Percentiles rank a stretch among this genome's conserved stretches.
These are phyloP conservation scores for Glaucopsyche alexis DNA, from an alignment of 2,888 invertebrate genomes.

Conservation along the genomic window DNA sequence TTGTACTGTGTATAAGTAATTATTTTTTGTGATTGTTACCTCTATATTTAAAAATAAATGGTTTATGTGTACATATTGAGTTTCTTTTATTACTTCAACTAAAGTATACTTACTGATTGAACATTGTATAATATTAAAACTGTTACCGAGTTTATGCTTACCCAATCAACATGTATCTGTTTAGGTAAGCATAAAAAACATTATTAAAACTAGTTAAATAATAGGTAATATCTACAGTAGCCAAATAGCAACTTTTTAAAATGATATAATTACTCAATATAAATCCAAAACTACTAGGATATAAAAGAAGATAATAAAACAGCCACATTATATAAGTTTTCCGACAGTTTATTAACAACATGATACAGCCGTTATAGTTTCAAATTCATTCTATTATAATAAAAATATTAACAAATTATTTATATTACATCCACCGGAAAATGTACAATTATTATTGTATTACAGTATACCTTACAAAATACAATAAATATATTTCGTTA, in stretches of 20 bases:
- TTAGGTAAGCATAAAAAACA: no score
- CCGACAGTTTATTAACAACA: constrained; percentile 74
- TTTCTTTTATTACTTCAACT: not conserved
- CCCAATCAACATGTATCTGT: no score
- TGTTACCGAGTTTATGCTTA: no score
- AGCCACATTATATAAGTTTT: not conserved
- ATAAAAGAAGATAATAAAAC: not conserved
- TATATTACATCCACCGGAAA: constrained; percentile 79
- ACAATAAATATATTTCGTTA: constrained; percentile 59
- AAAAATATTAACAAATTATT: constrained; percentile 80
- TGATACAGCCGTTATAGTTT: constrained; percentile 79
- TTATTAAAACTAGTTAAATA: no score
- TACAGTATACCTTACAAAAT: constrained; percentile 72
- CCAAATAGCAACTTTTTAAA: no score
- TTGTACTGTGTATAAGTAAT: no score
- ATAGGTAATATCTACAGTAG: no score
- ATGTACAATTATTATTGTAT: constrained; percentile 67
- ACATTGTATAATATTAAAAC: no score
- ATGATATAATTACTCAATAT: no score
- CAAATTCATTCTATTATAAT: constrained; percentile 76
- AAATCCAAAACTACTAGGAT: no score
- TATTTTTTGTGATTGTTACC: constrained; percentile 9
- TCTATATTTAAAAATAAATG: constrained; percentile 5
- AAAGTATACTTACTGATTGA: no score
- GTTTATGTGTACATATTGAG: not conserved